These are phyloP conservation scores for Muschampia plurimacula DNA, from an alignment of 2,888 invertebrate species.

Conservation along the genomic window DNA sequence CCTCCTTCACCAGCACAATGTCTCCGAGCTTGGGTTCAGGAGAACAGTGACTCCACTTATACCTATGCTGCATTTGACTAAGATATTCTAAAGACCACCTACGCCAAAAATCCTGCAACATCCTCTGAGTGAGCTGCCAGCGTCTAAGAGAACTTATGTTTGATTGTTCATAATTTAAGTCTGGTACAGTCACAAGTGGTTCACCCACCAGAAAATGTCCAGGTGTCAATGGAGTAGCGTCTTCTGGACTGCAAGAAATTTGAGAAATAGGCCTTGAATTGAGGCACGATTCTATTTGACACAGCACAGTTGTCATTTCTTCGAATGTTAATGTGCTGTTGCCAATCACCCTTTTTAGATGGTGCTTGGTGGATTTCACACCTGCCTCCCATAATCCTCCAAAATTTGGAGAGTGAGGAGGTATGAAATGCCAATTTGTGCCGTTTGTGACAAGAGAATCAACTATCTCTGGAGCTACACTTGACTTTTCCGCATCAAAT, in stretches of 20 bases:
- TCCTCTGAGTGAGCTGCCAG: constrained; percentile 40
- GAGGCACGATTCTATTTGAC: constrained; percentile 45
- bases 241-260: constrained; percentile 26
- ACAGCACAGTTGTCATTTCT: constrained; percentile 41
- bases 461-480: constrained; percentile 12
- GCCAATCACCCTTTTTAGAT: constrained; percentile 38
- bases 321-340: constrained; percentile 41
- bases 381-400: constrained; percentile 36
- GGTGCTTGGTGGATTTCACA: constrained; percentile 41
- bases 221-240: constrained; percentile 36
- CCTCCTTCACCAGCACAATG: constrained; percentile 17
- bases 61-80: constrained; percentile 7
- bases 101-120: constrained; percentile 14
- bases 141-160: constrained; percentile 24
- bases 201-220: constrained; percentile 42
- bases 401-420: constrained; percentile 45
- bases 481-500: constrained; percentile 6
- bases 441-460: constrained; percentile 20
- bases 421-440: constrained; percentile 45
- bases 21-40: constrained; percentile 14
- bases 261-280: constrained; percentile 43
- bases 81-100: constrained; percentile 17
- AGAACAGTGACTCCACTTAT: constrained; percentile 8
- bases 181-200: constrained; percentile 33
- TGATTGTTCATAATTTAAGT: constrained; percentile 28